A percentile compares a stretch with the other conserved stretches of the same genome.
Conservation (phyloP, 2,888 invertebrate genomes). For the Dolichomitus sp. region DNA sequence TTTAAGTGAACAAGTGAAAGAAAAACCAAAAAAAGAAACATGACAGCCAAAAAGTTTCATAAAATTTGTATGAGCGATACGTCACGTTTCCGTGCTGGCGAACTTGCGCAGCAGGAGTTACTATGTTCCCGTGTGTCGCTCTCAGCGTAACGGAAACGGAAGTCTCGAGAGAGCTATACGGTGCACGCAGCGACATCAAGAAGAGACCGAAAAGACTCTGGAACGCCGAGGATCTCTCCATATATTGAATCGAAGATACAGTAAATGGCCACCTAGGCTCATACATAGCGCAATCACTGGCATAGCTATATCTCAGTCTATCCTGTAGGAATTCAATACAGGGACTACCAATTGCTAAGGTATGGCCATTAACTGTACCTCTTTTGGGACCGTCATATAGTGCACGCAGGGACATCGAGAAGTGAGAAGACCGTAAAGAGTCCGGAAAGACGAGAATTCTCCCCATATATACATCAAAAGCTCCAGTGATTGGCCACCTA, state of each 20-base stretch:
- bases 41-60: conserved; percentile 42
- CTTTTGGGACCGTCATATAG: background rate
- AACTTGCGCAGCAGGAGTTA: conserved; percentile 29
- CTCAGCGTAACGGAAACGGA: conserved; percentile 37
- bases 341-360: background rate
- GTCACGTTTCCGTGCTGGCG: conserved; percentile 50
- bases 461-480: background rate
- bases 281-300: background rate
- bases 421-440: background rate
- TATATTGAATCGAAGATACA: background rate
- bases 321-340: background rate
- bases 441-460: background rate
- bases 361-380: background rate
- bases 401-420: background rate
- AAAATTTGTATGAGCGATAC: conserved; percentile 62
- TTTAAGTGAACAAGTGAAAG: background rate
- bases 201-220: background rate
- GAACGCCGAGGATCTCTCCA: background rate
- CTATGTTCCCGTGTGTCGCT: conserved; percentile 19
- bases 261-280: background rate
- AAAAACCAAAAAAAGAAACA: conserved; percentile 19
- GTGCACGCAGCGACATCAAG: conserved; percentile 16
- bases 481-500: background rate
- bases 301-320: background rate
- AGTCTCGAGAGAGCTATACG: conserved; percentile 44